Conservation (phyloP, 2,888 invertebrate species). For the Formica aserva region DNA sequence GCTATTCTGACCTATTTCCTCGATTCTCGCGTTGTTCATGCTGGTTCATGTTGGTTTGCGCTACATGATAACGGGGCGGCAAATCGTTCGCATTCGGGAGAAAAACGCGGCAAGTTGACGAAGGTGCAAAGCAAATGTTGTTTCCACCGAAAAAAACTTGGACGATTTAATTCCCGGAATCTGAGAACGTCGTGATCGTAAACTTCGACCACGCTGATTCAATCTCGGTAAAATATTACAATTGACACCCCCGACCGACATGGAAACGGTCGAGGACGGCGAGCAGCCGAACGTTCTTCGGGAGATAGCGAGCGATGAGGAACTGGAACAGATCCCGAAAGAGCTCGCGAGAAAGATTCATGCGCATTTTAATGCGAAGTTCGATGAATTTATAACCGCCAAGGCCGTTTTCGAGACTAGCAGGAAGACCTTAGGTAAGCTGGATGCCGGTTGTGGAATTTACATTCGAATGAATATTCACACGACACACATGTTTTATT, state of each 20-base stretch:
- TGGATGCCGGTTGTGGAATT: not conserved
- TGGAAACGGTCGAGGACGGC: constrained; percentile 83
- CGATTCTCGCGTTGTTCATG: not conserved
- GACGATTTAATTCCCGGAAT: not conserved
- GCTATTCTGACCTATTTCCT: not conserved
- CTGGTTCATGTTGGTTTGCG: not conserved
- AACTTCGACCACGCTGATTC: not conserved
- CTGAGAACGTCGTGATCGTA: not conserved
- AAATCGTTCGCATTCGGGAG: not conserved
- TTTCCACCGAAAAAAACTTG: too few species aligned
- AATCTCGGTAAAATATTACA: not conserved
- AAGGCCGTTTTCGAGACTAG: constrained; percentile 91
- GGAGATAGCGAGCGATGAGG: constrained; percentile 86
- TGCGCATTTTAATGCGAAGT: constrained; percentile 88
- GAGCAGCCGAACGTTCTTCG: constrained; percentile 84
- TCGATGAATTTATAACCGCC: constrained; percentile 91
- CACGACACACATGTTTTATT: constrained; percentile 48
- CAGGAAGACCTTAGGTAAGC: constrained; percentile 88
- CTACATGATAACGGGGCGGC: not conserved
- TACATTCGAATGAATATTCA: not conserved
- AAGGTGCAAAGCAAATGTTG: constrained; percentile 34
- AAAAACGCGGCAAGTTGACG: not conserved
- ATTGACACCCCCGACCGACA: constrained; percentile 62
- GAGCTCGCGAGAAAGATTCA: constrained; percentile 89
- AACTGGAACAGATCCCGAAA: constrained; percentile 87